Base-by-base conservation (phyloP, 2,797 vertebrate species). In the Gambusia yucatana region DNA sequence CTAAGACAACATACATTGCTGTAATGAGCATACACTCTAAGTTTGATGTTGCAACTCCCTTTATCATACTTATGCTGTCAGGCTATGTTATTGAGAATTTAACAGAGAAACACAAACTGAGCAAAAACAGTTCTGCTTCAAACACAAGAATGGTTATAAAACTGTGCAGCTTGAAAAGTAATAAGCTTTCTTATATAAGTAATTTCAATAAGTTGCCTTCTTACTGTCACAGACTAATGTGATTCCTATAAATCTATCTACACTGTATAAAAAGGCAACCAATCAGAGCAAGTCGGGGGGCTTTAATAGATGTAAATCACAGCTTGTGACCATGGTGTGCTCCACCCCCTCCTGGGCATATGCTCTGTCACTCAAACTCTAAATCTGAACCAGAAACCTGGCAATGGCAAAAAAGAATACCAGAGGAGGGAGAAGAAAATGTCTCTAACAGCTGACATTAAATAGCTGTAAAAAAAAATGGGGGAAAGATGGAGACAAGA, bases 241-340 rank as follows among this genome's bases (percentile, higher is more conserved):
- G 8, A 33, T 59, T 30, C 41, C 4, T 28, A 59, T 6, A 41
- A 57, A 59, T 73, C 11, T 50, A 57, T 43, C 39, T 41, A 17
- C 4, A 0, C 52, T 61, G 13, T n/a, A 28, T 44, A 44, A 59
- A 7, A 8, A 59, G 6, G 4, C 52, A 59, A 75, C 41, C n/a
- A 59, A 59, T 11, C 39, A 44, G 1, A 75, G 14, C n/a, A 55
- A 59, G 33, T 39, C 7, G 3, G 20, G n/a, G 59, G 73, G 43
- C 36, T 59, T 39, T 73, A 73, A 73, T 36, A 73, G 55, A 73
- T 73, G 33, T 55, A 41, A 73, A 57, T 57, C 50, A 52, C 46
- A 48, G 28, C 46, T 48, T 72, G 70, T 72, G 70, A 72, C 69
- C 70, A 47, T 28, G 46, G 46, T 72, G 70, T 28, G 70, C 16